phyloP scores from a whole-genome alignment of 2,797 vertebrate species.

The Fistularia commersonii region DNA sequence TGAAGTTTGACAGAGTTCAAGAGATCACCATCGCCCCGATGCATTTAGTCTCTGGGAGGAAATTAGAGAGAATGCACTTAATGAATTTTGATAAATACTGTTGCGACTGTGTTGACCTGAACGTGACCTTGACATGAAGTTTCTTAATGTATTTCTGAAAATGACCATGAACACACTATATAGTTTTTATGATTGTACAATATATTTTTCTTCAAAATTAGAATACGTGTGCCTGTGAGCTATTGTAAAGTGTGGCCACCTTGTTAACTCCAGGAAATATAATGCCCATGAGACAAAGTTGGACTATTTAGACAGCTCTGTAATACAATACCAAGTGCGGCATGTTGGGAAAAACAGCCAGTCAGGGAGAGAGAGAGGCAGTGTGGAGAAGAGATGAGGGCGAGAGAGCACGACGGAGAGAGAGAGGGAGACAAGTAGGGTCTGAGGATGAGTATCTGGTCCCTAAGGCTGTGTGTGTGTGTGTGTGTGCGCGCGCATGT shows the following conservation, averaged over 20 bases:
- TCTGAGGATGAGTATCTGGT: conserved; percentile 58
- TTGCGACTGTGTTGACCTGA: not conserved
- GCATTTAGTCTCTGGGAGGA: not conserved
- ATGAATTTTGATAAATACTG: not conserved
- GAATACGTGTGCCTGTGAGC: conserved; percentile 1
- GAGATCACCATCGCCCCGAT: not conserved
- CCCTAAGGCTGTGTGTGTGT: conserved; percentile 50
- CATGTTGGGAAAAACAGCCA: conserved; percentile 33
- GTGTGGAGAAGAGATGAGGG: conserved; percentile 9
- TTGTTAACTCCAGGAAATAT: conserved; percentile 27
- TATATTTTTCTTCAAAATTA: conserved; percentile 1
- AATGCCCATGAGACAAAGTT: conserved; percentile 30
- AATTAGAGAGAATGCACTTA: not conserved
- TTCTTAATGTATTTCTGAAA: not conserved
- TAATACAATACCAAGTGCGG: conserved; percentile 26
- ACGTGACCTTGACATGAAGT: not conserved
- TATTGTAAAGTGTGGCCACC: conserved; percentile 1
- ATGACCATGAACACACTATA: not conserved
- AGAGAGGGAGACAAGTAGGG: conserved; percentile 43
- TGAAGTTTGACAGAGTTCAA: not conserved
- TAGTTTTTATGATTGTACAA: not conserved
- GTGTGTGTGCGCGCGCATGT: conserved; percentile 16
- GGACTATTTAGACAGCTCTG: conserved; percentile 36
- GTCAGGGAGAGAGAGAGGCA: conserved; percentile 21
- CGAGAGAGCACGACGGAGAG: conserved; percentile 16